Conservation (phyloP, 2,888 invertebrate species). For the Heliconius ismenius region DNA sequence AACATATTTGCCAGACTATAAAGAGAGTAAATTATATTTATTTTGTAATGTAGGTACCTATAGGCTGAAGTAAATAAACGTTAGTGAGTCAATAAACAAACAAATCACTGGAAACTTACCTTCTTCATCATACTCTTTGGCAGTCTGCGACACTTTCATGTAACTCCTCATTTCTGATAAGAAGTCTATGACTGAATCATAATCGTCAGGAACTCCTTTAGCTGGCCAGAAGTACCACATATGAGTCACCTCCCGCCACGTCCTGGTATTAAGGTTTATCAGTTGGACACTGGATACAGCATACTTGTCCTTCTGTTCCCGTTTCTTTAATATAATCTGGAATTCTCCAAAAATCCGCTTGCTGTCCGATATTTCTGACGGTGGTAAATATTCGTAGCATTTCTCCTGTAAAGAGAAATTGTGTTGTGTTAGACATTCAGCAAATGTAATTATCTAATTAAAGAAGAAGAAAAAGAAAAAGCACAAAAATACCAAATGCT, state of each 20-base stretch:
- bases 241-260: constrained; percentile 93
- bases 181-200: constrained; percentile 92
- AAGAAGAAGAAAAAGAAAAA: not conserved
- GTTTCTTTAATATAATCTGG: constrained; percentile 92
- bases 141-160: constrained; percentile 77
- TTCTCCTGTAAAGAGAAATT: constrained; percentile 84
- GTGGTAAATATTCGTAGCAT: constrained; percentile 95
- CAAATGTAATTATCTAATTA: not conserved
- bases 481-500: not conserved
- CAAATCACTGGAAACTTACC: constrained; percentile 50
- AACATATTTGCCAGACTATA: too few relatives aligned
- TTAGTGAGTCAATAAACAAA: not conserved
- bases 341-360: constrained; percentile 93
- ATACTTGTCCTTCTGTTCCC: constrained; percentile 95
- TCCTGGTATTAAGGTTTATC: constrained; percentile 90
- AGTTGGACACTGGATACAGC: constrained; percentile 92
- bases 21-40: too few relatives aligned
- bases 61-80: too few relatives aligned
- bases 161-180: constrained; percentile 89
- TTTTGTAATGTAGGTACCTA: too few relatives aligned
- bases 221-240: constrained; percentile 97
- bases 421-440: not conserved
- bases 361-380: constrained; percentile 94
- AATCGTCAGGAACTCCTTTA: constrained; percentile 92
- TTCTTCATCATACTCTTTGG: constrained; percentile 79